Evolutionary conservation across 2,113 vertebrate genomes (phyloP).

Genomic region (Progne subis): DNA sequence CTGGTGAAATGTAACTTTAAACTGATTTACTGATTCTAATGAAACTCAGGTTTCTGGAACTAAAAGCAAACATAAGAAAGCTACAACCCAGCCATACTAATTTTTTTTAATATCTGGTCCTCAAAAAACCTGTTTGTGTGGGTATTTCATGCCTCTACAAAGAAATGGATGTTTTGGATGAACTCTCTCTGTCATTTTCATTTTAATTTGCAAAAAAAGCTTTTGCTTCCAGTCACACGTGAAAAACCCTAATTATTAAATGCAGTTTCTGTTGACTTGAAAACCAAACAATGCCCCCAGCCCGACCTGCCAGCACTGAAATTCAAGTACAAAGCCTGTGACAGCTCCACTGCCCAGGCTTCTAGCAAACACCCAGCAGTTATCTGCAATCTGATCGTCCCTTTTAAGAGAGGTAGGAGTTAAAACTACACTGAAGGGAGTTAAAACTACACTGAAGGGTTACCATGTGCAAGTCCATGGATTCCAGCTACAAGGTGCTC

Average conservation of each 20-base stretch:
- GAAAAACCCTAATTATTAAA: neutral
- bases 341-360: neutral
- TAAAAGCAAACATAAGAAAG: neutral
- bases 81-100: neutral
- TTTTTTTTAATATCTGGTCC: neutral
- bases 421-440: neutral
- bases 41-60: neutral
- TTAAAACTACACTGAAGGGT: neutral
- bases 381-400: neutral
- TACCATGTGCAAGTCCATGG: conserved; percentile 95
- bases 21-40: neutral
- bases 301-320: neutral
- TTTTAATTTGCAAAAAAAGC: neutral
- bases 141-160: neutral
- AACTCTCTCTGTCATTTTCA: neutral
- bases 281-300: neutral
- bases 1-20: neutral
- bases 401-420: neutral
- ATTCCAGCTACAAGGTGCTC: conserved; percentile 97
- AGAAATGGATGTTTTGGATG: neutral
- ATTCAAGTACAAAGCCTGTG: neutral
- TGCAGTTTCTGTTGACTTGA: neutral
- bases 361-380: neutral
- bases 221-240: neutral
- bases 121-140: neutral